A percentile compares a stretch with the other conserved stretches of the same genome.
Evolutionary conservation across 2,888 invertebrate species (phyloP).

Genomic region (Melanargia galathea): DNA sequence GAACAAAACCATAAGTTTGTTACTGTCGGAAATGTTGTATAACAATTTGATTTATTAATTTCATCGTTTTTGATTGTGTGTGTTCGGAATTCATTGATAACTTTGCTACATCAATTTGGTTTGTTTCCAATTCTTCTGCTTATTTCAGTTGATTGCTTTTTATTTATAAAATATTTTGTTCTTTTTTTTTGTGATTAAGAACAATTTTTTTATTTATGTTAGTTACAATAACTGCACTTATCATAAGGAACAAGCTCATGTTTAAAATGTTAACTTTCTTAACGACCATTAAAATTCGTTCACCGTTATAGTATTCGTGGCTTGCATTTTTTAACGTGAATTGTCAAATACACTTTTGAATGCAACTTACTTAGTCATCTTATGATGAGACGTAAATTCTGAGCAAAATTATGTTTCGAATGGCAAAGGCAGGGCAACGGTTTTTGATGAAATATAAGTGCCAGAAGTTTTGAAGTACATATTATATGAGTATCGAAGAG

Average conservation of each 20-base stretch:
- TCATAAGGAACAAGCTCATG: background rate
- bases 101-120: background rate
- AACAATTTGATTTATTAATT: background rate
- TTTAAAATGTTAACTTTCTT: constrained; percentile 3
- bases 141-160: background rate
- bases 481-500: too few species aligned
- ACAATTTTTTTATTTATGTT: background rate
- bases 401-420: constrained; percentile 20
- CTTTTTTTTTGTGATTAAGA: background rate
- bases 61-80: background rate
- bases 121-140: background rate
- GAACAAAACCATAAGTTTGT: background rate
- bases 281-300: constrained; percentile 18
- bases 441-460: background rate
- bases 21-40: background rate
- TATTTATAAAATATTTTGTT: background rate
- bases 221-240: background rate
- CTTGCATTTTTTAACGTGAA: constrained; percentile 23
- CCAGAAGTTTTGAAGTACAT: too few species aligned
- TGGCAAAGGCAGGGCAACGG: constrained; percentile 17
- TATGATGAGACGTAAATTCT: constrained; percentile 28
- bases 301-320: constrained; percentile 3
- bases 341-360: constrained; percentile 24
- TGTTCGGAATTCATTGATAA: background rate
- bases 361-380: constrained; percentile 28